A percentile compares a stretch with the other conserved stretches of the same genome.
These are phyloP conservation scores for Acanthosepion esculentum DNA, from an alignment of 2,888 invertebrate species.

Conservation along the genomic window DNA sequence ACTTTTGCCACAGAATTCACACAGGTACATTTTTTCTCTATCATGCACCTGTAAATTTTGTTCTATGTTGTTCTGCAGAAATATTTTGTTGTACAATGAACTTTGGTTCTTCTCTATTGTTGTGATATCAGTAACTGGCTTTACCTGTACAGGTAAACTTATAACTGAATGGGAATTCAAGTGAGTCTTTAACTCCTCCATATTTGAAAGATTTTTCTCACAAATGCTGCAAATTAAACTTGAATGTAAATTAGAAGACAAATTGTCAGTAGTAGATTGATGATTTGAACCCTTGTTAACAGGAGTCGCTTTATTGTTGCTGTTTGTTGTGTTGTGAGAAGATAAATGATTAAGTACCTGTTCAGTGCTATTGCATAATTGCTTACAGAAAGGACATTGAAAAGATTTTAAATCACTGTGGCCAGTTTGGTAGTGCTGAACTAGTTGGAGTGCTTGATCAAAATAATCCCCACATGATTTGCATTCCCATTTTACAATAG, in stretches of 20 bases:
- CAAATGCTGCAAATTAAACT: neutral
- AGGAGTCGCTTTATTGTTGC: neutral
- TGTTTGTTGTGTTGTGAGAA: neutral
- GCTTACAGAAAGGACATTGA: neutral
- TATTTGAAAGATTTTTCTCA: neutral
- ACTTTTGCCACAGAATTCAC: neutral
- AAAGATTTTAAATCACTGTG: neutral
- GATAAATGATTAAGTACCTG: neutral
- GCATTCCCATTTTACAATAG: neutral
- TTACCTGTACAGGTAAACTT: neutral
- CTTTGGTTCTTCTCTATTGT: neutral
- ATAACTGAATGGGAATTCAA: neutral
- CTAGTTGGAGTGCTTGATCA: neutral
- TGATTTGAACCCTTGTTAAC: neutral
- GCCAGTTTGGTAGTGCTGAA: neutral
- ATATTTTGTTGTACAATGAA: neutral
- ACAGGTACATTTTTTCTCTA: neutral
- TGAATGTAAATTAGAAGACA: neutral
- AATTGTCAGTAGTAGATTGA: neutral
- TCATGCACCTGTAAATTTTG: neutral
- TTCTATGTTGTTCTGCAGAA: neutral
- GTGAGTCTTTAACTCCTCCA: neutral
- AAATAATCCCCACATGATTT: neutral
- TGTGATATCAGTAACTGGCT: neutral
- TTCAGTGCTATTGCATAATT: neutral